These are phyloP conservation scores for Oenanthe oenanthe DNA, from an alignment of 2,113 vertebrate species.

Conservation along the genomic window DNA sequence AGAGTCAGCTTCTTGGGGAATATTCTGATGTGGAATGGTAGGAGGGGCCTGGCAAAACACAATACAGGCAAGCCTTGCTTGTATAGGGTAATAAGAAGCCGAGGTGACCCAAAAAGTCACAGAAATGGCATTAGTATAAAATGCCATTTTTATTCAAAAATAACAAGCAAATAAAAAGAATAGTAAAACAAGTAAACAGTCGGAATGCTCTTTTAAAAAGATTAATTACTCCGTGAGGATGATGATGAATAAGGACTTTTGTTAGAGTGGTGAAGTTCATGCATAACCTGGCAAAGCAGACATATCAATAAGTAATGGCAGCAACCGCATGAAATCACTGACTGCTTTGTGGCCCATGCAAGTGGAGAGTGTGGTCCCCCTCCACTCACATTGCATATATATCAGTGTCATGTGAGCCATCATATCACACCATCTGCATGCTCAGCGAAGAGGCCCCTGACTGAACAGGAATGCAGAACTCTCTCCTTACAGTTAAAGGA, in stretches of 20 bases:
- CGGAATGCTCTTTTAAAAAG: background rate
- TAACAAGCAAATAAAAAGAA: background rate
- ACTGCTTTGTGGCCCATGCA: background rate
- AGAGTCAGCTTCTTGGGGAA: constrained; percentile 52
- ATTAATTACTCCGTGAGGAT: rapidly evolving
- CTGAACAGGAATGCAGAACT: background rate
- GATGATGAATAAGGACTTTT: background rate
- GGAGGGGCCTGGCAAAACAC: background rate
- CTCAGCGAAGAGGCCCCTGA: background rate
- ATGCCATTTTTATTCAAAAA: background rate
- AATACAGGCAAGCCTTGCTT: background rate
- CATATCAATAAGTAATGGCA: background rate
- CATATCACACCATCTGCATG: background rate
- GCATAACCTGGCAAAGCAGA: background rate
- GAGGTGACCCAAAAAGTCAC: background rate
- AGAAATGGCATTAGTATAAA: background rate
- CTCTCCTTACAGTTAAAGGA: background rate
- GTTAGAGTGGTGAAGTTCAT: background rate
- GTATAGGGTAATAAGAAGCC: background rate
- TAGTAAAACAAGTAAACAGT: background rate
- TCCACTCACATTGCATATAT: background rate
- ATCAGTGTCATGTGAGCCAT: background rate
- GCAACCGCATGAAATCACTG: background rate
- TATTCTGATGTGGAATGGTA: background rate
- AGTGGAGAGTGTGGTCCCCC: background rate